A percentile compares a stretch with the other conserved stretches of the same genome.
phyloP scores from a whole-genome alignment of 2,113 vertebrate species.

The Phainopepla nitens region DNA sequence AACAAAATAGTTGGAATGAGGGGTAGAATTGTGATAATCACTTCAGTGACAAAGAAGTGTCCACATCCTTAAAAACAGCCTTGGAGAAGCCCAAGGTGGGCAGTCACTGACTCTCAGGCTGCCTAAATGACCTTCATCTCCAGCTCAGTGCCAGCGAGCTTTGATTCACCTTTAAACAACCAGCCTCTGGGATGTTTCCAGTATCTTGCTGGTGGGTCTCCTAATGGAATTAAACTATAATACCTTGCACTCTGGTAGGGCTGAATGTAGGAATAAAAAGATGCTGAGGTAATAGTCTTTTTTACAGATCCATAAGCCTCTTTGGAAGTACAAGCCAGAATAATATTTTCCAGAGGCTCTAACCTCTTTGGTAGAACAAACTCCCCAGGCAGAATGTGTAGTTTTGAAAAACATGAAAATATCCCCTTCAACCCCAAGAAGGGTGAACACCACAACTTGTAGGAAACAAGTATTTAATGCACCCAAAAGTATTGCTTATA shows the following conservation, averaged over 20 bases:
- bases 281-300: constrained; percentile 12
- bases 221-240: constrained; percentile 19
- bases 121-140: neutral
- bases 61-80: neutral
- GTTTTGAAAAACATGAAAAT: neutral
- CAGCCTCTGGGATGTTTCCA: neutral
- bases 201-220: neutral
- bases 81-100: accelerated
- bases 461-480: neutral
- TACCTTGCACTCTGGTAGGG: neutral
- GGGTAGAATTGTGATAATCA: neutral
- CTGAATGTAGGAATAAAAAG: neutral
- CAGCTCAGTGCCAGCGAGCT: neutral
- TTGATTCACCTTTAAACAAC: neutral
- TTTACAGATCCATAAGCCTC: neutral
- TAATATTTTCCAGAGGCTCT: neutral
- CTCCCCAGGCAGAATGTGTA: neutral
- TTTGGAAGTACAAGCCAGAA: neutral
- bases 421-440: neutral
- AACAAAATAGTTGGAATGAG: neutral
- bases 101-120: neutral
- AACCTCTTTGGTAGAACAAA: neutral
- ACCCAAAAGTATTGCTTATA: neutral
- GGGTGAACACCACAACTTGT: neutral
- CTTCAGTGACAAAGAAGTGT: neutral